A percentile compares a stretch with the other conserved stretches of the same genome.
phyloP scores from a whole-genome alignment of 2,797 vertebrate genomes.

The Hipposideros larvatus region DNA sequence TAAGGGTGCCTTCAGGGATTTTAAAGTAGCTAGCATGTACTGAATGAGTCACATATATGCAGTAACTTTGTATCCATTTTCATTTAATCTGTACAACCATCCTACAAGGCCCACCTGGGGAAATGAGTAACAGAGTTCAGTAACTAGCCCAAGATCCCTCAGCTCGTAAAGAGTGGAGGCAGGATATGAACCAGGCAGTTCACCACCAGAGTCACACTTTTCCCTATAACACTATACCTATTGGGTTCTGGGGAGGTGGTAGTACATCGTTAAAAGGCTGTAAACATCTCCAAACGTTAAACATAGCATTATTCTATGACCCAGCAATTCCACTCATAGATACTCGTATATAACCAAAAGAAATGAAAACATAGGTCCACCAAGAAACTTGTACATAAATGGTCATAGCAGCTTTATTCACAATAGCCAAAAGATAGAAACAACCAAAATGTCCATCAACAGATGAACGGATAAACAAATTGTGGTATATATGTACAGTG shows the following conservation, averaged over 20 bases:
- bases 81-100: background rate
- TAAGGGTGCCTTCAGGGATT: background rate
- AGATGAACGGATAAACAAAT: background rate
- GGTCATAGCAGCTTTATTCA: too few species aligned
- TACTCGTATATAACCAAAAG: background rate
- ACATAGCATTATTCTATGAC: background rate
- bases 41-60: fast-evolving
- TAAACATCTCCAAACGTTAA: background rate
- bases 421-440: background rate
- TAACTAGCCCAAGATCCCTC: background rate
- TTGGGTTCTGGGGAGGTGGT: background rate
- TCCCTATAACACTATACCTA: fast-evolving
- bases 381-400: background rate
- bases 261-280: background rate
- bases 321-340: background rate
- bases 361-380: background rate
- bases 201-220: background rate
- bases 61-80: background rate
- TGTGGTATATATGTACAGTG: fast-evolving
- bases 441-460: background rate
- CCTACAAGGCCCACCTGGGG: background rate
- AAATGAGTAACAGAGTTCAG: background rate
- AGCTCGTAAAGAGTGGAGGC: background rate
- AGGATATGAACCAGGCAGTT: fast-evolving
- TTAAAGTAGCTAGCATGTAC: background rate